Evolutionary conservation across 2,888 invertebrate genomes (phyloP).

Genomic region (Caenorhabditis zanzibari): DNA sequence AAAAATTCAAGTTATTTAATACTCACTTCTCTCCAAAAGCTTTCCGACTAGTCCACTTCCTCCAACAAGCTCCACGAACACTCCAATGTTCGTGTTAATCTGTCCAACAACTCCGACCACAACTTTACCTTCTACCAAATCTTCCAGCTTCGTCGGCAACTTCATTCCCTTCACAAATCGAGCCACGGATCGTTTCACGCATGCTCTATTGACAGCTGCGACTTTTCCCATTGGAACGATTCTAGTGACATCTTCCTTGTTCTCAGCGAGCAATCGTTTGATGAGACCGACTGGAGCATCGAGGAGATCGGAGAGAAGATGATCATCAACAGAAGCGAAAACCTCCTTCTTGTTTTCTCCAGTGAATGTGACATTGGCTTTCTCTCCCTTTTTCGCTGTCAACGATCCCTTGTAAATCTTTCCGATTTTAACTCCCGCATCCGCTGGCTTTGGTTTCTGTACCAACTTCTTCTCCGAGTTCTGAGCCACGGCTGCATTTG

Average conservation of each 20-base stretch:
- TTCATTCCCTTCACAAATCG: slow-evolving; percentile 40
- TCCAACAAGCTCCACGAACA: slow-evolving; percentile 69
- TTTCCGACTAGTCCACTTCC: slow-evolving; percentile 69
- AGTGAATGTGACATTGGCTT: slow-evolving; percentile 49
- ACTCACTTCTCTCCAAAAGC: slow-evolving; percentile 54
- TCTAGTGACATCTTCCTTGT: slow-evolving; percentile 33
- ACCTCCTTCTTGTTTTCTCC: slow-evolving; percentile 44
- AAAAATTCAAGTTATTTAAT: not conserved
- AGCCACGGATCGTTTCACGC: slow-evolving; percentile 53
- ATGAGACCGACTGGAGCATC: slow-evolving; percentile 63
- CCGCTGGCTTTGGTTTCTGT: slow-evolving; percentile 47
- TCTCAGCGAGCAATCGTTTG: slow-evolving; percentile 45
- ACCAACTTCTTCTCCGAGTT: slow-evolving; percentile 42
- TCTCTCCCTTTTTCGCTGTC: slow-evolving; percentile 38
- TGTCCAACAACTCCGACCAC: slow-evolving; percentile 72
- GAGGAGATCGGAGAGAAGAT: slow-evolving; percentile 59
- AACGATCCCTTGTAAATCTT: slow-evolving; percentile 52
- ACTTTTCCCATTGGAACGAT: slow-evolving; percentile 63
- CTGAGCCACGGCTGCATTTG: not conserved
- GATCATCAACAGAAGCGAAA: slow-evolving; percentile 52
- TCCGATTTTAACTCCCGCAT: slow-evolving; percentile 44
- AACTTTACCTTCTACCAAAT: slow-evolving; percentile 54
- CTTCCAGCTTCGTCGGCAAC: slow-evolving; percentile 54
- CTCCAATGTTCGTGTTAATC: slow-evolving; percentile 52
- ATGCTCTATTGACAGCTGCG: slow-evolving; percentile 58